Base-by-base conservation (phyloP, 2,113 vertebrate species). In the Trachemys scripta region DNA sequence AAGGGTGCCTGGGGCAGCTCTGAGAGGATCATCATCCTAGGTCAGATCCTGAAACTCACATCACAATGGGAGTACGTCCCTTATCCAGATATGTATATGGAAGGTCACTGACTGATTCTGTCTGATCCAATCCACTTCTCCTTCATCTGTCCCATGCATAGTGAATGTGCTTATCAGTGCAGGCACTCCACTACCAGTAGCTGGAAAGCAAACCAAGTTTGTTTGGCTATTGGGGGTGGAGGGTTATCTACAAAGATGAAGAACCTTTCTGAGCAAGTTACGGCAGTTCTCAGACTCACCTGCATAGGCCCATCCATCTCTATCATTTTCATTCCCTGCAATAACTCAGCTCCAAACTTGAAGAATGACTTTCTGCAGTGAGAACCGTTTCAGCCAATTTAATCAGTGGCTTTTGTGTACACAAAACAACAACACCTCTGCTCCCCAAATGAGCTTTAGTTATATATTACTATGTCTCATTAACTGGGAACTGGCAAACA, bases 21-120 rank as follows among this genome's bases (percentile, higher is more conserved):
- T 80, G 93, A 93, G 90, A 91, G 80, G 92, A 81, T 38, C 88
- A 88, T 59, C 94, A 84, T 75, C 94, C 90, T 81, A 72, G 92
- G 82, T 92, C 89, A 82, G 85, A 92, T 87, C 79, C 85, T 75
- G 78, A 51, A 93, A 69, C 50, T 62, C 91, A 87, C 83, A 24
- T 84, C 84, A 10, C 78, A 82, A 3, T 47, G 90, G 59, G 83
- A 81, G 31, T 85, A 95, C 72, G 20, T 38, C 85, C 42, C 38
- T 85, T 82, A 75, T 76, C 76, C 80, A 87, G 91, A 94, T 90
- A n/a, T 12, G 29, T 19, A 29, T 51, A n/a, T 19, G 80, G 72
- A 76, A 25, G 75, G 42, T 25, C 75, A 27, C 16, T 20, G 35
- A 72, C n/a, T 72, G 19, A 38, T 72, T 8, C 25, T 25, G 13